Evolutionary conservation across 2,113 vertebrate genomes (phyloP).

Genomic region (Azemiops feae): DNA sequence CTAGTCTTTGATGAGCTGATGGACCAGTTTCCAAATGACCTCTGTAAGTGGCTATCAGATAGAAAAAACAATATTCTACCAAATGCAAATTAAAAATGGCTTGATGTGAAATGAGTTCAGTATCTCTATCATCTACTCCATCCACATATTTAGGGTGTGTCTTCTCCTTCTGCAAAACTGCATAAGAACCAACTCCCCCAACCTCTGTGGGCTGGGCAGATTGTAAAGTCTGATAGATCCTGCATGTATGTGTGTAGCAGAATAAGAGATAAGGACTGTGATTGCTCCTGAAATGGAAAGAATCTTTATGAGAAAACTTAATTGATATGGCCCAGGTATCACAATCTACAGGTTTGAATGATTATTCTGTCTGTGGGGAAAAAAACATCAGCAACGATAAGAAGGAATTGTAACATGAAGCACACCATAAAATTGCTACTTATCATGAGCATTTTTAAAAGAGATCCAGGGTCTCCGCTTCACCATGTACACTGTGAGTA

Average conservation of each 20-base stretch:
- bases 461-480: not conserved
- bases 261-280: not conserved
- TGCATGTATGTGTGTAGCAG: not conserved
- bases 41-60: constrained; percentile 76
- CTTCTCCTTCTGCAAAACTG: not conserved
- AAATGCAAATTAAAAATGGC: not conserved
- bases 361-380: not conserved
- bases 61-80: accelerated
- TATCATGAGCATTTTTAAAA: not conserved
- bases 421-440: not conserved
- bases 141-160: not conserved
- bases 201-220: not conserved
- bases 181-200: not conserved
- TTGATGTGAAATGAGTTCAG: not conserved
- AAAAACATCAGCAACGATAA: not conserved
- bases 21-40: constrained; percentile 83
- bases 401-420: not conserved
- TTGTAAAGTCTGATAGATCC: not conserved
- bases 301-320: not conserved
- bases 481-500: not conserved
- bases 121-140: not conserved
- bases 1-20: constrained; percentile 92
- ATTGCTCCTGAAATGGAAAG: not conserved
- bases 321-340: not conserved
- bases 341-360: not conserved